Conservation (phyloP, 2,113 vertebrate genomes). For the Eurypyga helias region DNA sequence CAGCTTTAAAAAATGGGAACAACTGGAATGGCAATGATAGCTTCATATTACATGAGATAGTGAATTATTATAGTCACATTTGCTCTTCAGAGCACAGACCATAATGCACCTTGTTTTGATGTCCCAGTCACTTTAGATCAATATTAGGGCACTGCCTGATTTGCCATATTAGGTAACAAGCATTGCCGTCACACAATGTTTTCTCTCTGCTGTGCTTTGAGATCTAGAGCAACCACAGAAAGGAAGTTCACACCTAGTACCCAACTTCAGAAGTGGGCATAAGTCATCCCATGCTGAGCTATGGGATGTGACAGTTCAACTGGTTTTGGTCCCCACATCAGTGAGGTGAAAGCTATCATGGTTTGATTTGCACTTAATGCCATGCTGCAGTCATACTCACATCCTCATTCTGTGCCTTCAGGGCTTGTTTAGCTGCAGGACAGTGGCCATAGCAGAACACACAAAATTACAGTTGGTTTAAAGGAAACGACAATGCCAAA, state of each 20-base stretch:
- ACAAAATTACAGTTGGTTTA: not conserved
- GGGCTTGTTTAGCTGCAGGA: not conserved
- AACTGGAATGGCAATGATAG: not conserved
- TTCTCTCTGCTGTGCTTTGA: not conserved
- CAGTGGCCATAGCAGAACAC: not conserved
- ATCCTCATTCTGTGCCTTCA: not conserved
- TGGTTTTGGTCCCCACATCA: not conserved
- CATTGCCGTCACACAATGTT: not conserved
- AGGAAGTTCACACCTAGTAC: not conserved
- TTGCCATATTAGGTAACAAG: not conserved
- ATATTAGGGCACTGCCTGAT: not conserved
- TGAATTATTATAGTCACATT: not conserved
- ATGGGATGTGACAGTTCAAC: not conserved
- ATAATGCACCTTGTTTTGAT: not conserved
- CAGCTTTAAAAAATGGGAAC: not conserved
- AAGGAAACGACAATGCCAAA: not conserved
- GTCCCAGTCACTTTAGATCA: not conserved
- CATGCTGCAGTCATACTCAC: rapidly evolving
- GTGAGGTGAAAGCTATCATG: not conserved
- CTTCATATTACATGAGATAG: not conserved
- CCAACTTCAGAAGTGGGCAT: not conserved
- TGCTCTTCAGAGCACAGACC: not conserved
- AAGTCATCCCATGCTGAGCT: not conserved
- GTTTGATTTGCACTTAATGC: not conserved
- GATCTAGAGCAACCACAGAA: not conserved